phyloP scores from a whole-genome alignment of 1,140 invertebrate genomes.

The Drosophila bocqueti region DNA sequence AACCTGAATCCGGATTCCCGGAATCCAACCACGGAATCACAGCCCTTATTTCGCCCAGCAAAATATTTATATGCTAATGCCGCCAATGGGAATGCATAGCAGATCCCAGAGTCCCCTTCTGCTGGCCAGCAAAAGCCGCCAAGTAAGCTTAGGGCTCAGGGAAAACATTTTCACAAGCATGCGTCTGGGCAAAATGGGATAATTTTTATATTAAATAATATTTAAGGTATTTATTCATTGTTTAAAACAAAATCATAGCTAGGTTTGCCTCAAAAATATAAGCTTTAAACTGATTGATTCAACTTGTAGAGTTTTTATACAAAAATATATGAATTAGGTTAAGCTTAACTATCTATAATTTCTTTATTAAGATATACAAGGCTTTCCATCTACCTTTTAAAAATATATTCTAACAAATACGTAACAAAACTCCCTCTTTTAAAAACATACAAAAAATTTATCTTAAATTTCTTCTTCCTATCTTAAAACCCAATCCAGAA shows the following conservation, averaged over 20 bases:
- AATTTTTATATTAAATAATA: not conserved
- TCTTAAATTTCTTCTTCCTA: not conserved
- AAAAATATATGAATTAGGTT: not conserved
- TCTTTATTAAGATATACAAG: not conserved
- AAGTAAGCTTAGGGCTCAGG: slow-evolving; percentile 1
- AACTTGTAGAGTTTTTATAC: not conserved
- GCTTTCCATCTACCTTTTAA: rapidly evolving
- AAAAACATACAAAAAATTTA: not conserved
- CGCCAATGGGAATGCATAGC: slow-evolving; percentile 21
- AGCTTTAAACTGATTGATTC: not conserved
- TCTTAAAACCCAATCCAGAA: not conserved
- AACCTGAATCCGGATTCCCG: not conserved
- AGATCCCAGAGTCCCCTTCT: not conserved
- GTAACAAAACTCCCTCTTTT: not conserved
- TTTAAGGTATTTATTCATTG: not conserved
- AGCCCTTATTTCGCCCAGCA: slow-evolving; percentile 28
- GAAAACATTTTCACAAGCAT: slow-evolving; percentile 4
- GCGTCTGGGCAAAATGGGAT: not conserved
- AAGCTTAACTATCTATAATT: not conserved
- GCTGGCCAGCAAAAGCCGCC: not conserved
- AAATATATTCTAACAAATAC: not conserved
- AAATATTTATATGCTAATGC: slow-evolving; percentile 52
- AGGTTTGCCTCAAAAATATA: not conserved
- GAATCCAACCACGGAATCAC: slow-evolving; percentile 32
- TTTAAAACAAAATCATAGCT: not conserved